Conservation (phyloP, 2,797 vertebrate species). For the Champsocephalus esox region DNA sequence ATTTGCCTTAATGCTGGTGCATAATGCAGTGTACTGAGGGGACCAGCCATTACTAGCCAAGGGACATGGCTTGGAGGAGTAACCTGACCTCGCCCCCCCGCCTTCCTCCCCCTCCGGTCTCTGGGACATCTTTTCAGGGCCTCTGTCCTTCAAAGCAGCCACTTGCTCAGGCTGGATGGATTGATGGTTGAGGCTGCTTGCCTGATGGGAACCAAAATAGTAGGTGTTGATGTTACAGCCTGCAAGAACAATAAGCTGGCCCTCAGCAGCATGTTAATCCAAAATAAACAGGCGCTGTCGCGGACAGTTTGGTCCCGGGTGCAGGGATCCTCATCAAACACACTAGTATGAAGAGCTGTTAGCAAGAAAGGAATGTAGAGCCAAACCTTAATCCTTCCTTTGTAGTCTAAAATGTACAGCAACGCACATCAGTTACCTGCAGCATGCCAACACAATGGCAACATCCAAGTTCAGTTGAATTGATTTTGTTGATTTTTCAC, state of each 20-base stretch:
- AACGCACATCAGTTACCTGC: slow-evolving; percentile 29
- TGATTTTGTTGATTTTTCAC: slow-evolving; percentile 14
- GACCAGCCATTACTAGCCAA: slow-evolving; percentile 73
- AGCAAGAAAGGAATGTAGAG: slow-evolving; percentile 52
- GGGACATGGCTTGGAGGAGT: slow-evolving; percentile 73
- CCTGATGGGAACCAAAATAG: slow-evolving; percentile 75
- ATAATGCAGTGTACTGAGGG: slow-evolving; percentile 79
- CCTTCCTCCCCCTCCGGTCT: slow-evolving; percentile 9
- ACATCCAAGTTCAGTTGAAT: neutral
- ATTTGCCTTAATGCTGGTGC: slow-evolving; percentile 84
- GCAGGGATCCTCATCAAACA: slow-evolving; percentile 57
- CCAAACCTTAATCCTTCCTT: slow-evolving; percentile 47
- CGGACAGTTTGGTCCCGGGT: slow-evolving; percentile 30
- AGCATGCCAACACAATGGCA: slow-evolving; percentile 9
- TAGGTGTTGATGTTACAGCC: slow-evolving; percentile 76
- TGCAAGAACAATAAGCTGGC: slow-evolving; percentile 71
- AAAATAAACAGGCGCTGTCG: slow-evolving; percentile 68
- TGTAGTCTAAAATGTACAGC: slow-evolving; percentile 50
- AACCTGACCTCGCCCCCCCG: slow-evolving; percentile 59
- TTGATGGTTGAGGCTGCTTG: slow-evolving; percentile 65
- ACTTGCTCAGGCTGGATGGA: slow-evolving; percentile 64
- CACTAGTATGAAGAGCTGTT: slow-evolving; percentile 25
- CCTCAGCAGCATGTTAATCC: slow-evolving; percentile 84
- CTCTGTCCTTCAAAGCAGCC: slow-evolving; percentile 74
- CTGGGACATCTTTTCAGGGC: slow-evolving; percentile 61